Base-by-base conservation (phyloP, 2,113 vertebrate species). In the Chaenogobius annularis region DNA sequence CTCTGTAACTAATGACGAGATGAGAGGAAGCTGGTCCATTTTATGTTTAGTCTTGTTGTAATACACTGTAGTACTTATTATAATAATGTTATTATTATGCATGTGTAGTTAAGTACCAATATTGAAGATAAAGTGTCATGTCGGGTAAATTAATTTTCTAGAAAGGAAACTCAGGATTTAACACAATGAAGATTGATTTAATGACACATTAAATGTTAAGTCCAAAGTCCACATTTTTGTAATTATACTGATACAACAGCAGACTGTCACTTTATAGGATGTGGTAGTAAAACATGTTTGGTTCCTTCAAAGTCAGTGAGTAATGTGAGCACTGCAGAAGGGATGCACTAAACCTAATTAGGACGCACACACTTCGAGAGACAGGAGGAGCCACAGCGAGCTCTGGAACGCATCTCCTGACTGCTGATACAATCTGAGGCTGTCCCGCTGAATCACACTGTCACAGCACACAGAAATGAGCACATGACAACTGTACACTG, bases 161-260 rank as follows among this genome's bases (percentile, higher is more conserved):
- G 26, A 31, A 31, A 31, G 4, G 26, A 4, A 31, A 31, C 26
- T 31, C 26, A 31, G 26, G 4, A 31, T 31, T 31, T 2, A 31
- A 31, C 26, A 31, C 2, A 31, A 31, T 31, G 26, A 31, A 31
- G 26, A 4, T 31, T 31, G 26, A 2, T 10, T 43, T 43, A 40
- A 40, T 10, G 43, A 46, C 44, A 46, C 44, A 46, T 13, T 12
- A 11, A 46, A 6, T 7, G 37, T 40, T 7, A 40, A 40, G 5
- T 40, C 37, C 37, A 40, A 6, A 40, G 37, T 40, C 7, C 3
- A 7, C 1, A 40, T 40, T 6, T 5, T 40, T 40, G 6, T 40
- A 40, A 40, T 40, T 5, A 40, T 40, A 40, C 19, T n/a, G 82
- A 68, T 77, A 80, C 46, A 47, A 80, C 68, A 77, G 71, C 74